Percentiles rank a stretch among this genome's conserved stretches.
These are phyloP conservation scores for Drosophila repleta DNA, from an alignment of 1,140 invertebrate species.

Conservation along the genomic window DNA sequence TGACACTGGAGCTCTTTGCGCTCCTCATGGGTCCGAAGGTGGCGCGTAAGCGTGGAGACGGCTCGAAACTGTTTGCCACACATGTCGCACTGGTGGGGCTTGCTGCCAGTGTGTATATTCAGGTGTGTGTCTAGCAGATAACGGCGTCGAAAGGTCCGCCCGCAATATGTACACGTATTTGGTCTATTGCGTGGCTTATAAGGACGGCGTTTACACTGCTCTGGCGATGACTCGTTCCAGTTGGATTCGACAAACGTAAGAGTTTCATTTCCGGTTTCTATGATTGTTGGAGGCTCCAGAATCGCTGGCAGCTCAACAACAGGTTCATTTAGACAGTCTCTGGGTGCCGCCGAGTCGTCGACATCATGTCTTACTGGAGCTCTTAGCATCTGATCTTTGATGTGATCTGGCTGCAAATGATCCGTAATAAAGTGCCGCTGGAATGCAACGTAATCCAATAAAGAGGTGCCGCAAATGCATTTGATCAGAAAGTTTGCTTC, in stretches of 20 bases:
- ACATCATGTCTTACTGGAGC: no score
- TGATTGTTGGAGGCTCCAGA: neutral
- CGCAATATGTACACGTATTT: slow-evolving; percentile 50
- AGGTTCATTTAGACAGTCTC: slow-evolving; percentile 15
- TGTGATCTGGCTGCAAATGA: slow-evolving; percentile 4
- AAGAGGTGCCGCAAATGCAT: slow-evolving; percentile 36
- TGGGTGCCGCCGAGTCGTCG: no score
- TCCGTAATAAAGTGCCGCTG: slow-evolving; percentile 29
- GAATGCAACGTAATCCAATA: slow-evolving; percentile 25
- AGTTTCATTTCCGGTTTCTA: slow-evolving; percentile 8
- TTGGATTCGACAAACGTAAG: neutral
- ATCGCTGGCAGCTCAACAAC: slow-evolving; percentile 2
- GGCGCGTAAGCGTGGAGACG: slow-evolving; percentile 45
- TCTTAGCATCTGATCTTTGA: neutral
- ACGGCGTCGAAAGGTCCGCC: slow-evolving; percentile 47
- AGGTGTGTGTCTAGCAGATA: slow-evolving; percentile 84
- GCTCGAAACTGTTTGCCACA: slow-evolving; percentile 85
- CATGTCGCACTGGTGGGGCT: slow-evolving; percentile 86
- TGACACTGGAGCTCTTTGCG: slow-evolving; percentile 36
- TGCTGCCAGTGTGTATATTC: slow-evolving; percentile 86
- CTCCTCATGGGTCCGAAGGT: slow-evolving; percentile 45
- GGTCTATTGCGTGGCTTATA: slow-evolving; percentile 40
- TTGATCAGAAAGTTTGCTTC: slow-evolving; percentile 31
- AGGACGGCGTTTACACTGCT: slow-evolving; percentile 10
- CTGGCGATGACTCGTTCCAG: neutral